Percentiles rank a stretch among this genome's conserved stretches.
Conservation (phyloP, 2,888 invertebrate species). For the Romanomermis culicivorax region DNA sequence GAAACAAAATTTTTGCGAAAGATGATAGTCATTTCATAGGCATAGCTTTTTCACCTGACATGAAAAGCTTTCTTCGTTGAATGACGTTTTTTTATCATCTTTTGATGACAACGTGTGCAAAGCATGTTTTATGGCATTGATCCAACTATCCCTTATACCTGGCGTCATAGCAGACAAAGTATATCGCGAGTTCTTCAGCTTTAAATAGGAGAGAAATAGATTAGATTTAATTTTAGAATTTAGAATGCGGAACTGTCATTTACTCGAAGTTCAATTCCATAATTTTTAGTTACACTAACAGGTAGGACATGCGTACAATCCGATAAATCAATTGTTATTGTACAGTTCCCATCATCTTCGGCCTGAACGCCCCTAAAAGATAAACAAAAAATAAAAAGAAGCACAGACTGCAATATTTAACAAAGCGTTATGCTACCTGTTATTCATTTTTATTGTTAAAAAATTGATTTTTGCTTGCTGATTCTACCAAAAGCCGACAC, state of each 20-base stretch:
- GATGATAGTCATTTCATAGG: neutral
- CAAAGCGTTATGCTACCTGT: too few species aligned
- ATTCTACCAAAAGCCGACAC: slow-evolving; percentile 21
- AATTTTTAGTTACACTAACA: slow-evolving; percentile 20
- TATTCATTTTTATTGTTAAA: too few species aligned
- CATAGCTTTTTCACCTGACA: slow-evolving; percentile 23
- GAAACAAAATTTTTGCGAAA: too few species aligned
- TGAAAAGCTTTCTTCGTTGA: too few species aligned
- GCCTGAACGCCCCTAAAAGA: slow-evolving; percentile 24
- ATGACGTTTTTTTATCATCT: too few species aligned
- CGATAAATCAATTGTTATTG: slow-evolving; percentile 21
- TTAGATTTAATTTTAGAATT: neutral
- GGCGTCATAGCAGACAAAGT: slow-evolving; percentile 27
- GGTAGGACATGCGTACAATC: slow-evolving; percentile 27
- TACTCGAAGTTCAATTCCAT: slow-evolving; percentile 27
- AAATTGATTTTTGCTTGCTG: slow-evolving; percentile 21
- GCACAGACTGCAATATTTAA: neutral
- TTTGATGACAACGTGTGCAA: neutral
- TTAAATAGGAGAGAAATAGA: neutral
- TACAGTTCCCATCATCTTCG: slow-evolving; percentile 17
- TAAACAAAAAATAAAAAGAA: too few species aligned
- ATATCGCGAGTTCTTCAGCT: slow-evolving; percentile 21
- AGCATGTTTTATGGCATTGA: slow-evolving; percentile 18
- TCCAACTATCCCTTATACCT: slow-evolving; percentile 28
- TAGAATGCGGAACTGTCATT: too few species aligned